A percentile compares a stretch with the other conserved stretches of the same genome.
Evolutionary conservation across 2,797 vertebrate genomes (phyloP).

Genomic region (Phoebastria nigripes): DNA sequence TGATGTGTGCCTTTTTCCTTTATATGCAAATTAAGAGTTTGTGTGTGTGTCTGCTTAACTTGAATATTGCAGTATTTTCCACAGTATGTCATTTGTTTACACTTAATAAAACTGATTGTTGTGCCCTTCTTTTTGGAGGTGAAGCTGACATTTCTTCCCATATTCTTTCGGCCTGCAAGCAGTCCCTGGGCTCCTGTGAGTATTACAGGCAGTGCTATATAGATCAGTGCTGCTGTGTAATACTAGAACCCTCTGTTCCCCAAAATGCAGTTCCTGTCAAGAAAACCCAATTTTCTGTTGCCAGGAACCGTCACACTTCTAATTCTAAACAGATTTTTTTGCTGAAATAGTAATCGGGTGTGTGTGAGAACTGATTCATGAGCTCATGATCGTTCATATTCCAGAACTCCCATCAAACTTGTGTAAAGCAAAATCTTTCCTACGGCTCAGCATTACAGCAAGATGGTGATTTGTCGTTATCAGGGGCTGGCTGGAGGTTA

Average conservation of each 20-base stretch:
- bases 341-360: not conserved
- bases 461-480: not conserved
- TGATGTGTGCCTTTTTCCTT: not conserved
- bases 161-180: not conserved
- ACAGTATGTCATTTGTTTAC: not conserved
- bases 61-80: not conserved
- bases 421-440: not conserved
- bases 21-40: not conserved
- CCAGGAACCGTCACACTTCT: not conserved
- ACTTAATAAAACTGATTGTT: not conserved
- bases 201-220: not conserved
- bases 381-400: not conserved
- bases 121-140: not conserved
- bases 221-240: not conserved
- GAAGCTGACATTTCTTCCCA: not conserved
- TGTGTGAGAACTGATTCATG: not conserved
- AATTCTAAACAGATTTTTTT: not conserved
- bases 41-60: not conserved
- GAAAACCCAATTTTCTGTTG: not conserved
- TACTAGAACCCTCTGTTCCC: not conserved
- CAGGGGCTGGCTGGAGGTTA: not conserved
- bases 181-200: not conserved
- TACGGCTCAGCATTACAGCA: fast-evolving
- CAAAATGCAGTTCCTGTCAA: not conserved
- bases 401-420: not conserved